A percentile compares a stretch with the other conserved stretches of the same genome.
These are phyloP conservation scores for Ceryle rudis DNA, from an alignment of 2,797 vertebrate genomes.

Conservation along the genomic window DNA sequence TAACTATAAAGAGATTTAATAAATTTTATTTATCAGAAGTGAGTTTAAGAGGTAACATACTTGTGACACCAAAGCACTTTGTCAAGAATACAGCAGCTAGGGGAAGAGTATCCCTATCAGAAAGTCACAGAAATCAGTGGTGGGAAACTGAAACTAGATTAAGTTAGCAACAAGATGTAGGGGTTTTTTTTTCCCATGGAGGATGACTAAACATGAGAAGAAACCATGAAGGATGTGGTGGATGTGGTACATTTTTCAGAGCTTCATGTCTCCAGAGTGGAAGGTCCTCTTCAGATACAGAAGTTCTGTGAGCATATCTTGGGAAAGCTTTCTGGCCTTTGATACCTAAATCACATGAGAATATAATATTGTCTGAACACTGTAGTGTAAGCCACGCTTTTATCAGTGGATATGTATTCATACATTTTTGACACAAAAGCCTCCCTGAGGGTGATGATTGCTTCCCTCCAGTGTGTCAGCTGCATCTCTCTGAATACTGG, in stretches of 20 bases:
- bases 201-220: constrained; percentile 17
- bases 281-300: neutral
- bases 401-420: neutral
- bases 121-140: neutral
- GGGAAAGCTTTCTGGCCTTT: neutral
- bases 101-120: neutral
- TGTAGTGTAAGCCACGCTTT: neutral
- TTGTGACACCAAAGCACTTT: neutral
- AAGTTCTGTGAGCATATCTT: neutral
- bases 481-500: neutral
- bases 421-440: neutral
- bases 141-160: neutral
- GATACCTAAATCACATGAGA: neutral
- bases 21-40: neutral
- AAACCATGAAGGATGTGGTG: neutral
- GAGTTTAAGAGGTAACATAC: neutral
- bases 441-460: neutral
- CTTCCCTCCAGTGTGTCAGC: neutral
- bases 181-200: rapidly evolving
- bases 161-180: neutral
- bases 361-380: neutral
- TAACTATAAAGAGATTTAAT: neutral
- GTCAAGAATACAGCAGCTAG: neutral
- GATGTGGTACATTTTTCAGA: neutral
- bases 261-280: neutral